Evolutionary conservation across 1,140 invertebrate species (phyloP).

Genomic region (Plectrocnemia conspersa): DNA sequence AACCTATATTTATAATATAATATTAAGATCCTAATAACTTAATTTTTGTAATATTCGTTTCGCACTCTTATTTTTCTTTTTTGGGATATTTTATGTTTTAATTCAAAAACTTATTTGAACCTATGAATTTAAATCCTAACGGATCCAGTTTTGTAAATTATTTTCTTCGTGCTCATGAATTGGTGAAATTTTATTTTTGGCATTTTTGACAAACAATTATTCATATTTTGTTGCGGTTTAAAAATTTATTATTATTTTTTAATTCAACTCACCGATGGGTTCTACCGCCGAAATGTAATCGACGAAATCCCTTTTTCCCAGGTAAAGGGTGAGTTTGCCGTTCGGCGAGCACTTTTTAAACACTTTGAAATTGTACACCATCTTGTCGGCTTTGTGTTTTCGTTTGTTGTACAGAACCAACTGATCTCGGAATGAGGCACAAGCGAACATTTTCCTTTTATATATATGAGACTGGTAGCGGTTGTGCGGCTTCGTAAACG

Average conservation of each 20-base stretch:
- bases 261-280: constrained; percentile 71
- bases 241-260: constrained; percentile 11
- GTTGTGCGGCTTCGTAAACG: constrained; percentile 33
- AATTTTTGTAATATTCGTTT: too few relatives aligned
- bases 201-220: too few relatives aligned
- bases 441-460: constrained; percentile 22
- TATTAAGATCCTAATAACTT: too few relatives aligned
- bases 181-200: too few relatives aligned
- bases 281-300: constrained; percentile 91
- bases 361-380: constrained; percentile 88
- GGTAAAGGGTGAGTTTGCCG: constrained; percentile 89
- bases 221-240: too few relatives aligned
- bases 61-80: too few relatives aligned
- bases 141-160: too few relatives aligned
- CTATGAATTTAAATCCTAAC: too few relatives aligned
- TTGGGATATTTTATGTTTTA: too few relatives aligned
- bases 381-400: constrained; percentile 43
- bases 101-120: too few relatives aligned
- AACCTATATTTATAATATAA: too few relatives aligned
- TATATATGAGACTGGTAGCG: constrained; percentile 31
- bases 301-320: constrained; percentile 94
- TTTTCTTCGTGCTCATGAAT: too few relatives aligned
- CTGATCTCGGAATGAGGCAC: not conserved
- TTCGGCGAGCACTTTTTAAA: constrained; percentile 95
- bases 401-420: constrained; percentile 12